Evolutionary conservation across 2,888 invertebrate genomes (phyloP), one percentile per base, ranked within the genome.

Genomic region (Cataglyphis altisquamis): DNA sequence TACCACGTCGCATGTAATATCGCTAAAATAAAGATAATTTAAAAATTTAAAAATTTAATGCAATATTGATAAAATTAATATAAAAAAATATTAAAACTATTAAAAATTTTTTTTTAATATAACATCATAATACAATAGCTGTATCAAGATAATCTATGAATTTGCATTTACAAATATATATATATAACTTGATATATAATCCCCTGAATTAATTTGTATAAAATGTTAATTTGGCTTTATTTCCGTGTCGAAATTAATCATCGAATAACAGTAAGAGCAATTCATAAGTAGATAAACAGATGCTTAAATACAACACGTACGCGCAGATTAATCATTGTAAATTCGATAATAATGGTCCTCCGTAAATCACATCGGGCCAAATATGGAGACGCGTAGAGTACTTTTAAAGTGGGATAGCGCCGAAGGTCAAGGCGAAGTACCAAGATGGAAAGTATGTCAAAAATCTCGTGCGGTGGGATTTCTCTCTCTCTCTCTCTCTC

Each of bases 391-490:
- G 75, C 25, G n/a, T 57, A 25, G 25, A 55, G 60, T 62, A 68
- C 64, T 55, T 72, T 83, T 41, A 63, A 90, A 92, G 91, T 90
- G 86, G 92, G 91, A 92, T 93, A 91, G 91, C 48, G 48, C 90
- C 91, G 89, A 94, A 93, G 93, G 93, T 93, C 93, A 93, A 92
- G 91, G 91, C 91, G 88, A 91, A 91, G 91, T 91, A 90, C 90
- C 88, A 84, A 75, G 84, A 89, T 90, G 88, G 94, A 94, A 94
- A 94, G 94, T 94, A 91, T 94, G 94, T 94, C 94, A 94, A 94
- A 94, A 94, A 94, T 94, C 91, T 91, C 90, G 91, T 92, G 87
- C 89, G 89, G 86, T 88, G 84, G 87, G 86, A 90, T 90, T 66
- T 81, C 66, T 87, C 62, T 39, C 21, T 32, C 48, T 60, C 74